Percentiles rank a stretch among this genome's conserved stretches.
Conservation (phyloP, 2,797 vertebrate genomes). For the Fundulus diaphanus region DNA sequence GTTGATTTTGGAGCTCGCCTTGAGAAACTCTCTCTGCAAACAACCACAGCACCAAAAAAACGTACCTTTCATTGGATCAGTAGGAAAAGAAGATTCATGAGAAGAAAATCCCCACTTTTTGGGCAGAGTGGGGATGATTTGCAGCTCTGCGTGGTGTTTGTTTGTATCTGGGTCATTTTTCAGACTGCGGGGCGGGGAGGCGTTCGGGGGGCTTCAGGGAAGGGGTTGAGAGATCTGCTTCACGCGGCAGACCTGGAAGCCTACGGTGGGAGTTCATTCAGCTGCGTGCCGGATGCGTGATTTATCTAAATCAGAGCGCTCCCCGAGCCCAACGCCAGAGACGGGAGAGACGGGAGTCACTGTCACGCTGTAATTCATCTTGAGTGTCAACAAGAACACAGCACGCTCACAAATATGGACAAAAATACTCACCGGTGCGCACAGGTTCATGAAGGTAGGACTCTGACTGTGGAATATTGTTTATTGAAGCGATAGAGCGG, state of each 20-base stretch:
- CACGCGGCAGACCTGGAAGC: conserved; percentile 49
- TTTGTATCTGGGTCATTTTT: conserved; percentile 68
- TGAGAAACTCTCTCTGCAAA: not conserved
- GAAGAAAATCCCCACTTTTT: not conserved
- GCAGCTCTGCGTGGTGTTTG: conserved; percentile 2
- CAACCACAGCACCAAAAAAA: not conserved
- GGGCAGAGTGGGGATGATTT: conserved; percentile 37
- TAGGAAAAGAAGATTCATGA: not conserved
- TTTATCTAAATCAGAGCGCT: conserved; percentile 73
- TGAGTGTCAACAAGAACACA: conserved; percentile 25
- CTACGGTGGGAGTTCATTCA: conserved; percentile 61
- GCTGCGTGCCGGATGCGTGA: conserved; percentile 48
- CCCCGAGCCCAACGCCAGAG: conserved; percentile 59
- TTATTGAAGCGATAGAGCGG: no score
- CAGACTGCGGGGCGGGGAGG: conserved; percentile 23
- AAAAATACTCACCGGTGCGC: not conserved
- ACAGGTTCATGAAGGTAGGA: not conserved
- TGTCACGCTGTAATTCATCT: conserved; percentile 74
- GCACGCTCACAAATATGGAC: conserved; percentile 10
- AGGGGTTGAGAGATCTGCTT: conserved; percentile 44
- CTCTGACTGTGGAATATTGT: no score
- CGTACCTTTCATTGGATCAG: not conserved
- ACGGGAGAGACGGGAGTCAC: conserved; percentile 58
- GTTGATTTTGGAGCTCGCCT: no score
- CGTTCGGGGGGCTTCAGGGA: conserved; percentile 11